phyloP scores from a whole-genome alignment of 2,113 vertebrate species.

The Varanus salvator region DNA sequence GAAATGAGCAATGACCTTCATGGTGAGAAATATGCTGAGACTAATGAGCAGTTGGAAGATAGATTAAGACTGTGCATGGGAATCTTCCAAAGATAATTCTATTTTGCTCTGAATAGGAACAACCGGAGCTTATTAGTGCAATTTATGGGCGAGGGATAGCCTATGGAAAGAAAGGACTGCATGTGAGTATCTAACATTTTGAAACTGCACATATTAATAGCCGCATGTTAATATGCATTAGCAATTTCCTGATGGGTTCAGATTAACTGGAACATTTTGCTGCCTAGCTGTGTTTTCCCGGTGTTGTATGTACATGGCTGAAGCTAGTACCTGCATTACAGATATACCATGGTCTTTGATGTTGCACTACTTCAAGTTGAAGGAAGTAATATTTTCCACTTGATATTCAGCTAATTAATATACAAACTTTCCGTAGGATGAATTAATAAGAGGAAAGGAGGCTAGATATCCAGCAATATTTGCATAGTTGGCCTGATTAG shows the following conservation, averaged over 20 bases:
- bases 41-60: not conserved
- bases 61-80: not conserved
- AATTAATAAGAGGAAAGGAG: not conserved
- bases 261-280: not conserved
- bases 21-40: not conserved
- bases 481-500: not conserved
- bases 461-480: not conserved
- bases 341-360: not conserved
- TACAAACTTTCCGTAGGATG: not conserved
- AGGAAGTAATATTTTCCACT: too few species aligned
- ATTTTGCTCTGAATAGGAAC: slow-evolving; percentile 83
- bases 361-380: not conserved
- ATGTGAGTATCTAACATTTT: slow-evolving; percentile 81
- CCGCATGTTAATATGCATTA: not conserved
- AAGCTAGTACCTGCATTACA: not conserved
- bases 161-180: slow-evolving; percentile 95
- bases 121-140: slow-evolving; percentile 94
- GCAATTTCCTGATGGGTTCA: not conserved
- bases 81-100: slow-evolving; percentile 16
- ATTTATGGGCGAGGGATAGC: slow-evolving; percentile 97
- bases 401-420: not conserved
- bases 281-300: not conserved
- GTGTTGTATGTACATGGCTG: not conserved
- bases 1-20: not conserved
- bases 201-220: not conserved